These are phyloP conservation scores for Tigriopus californicus DNA, from an alignment of 2,888 invertebrate species.

Conservation along the genomic window DNA sequence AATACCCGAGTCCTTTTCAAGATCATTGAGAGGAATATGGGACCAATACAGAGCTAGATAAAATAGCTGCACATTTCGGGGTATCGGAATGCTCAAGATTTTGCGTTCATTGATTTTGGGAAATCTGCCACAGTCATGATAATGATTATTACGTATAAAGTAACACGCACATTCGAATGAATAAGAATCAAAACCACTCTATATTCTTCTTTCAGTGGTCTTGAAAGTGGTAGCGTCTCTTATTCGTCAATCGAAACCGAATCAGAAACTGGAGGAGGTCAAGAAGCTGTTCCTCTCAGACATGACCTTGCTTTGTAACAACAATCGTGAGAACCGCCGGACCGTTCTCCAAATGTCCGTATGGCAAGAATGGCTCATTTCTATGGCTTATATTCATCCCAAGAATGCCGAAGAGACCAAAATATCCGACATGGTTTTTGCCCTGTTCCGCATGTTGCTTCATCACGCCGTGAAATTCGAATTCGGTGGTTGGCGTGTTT, in stretches of 20 bases:
- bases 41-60: too few species aligned
- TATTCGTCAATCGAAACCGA: conserved; percentile 87
- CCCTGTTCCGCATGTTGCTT: conserved; percentile 84
- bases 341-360: conserved; percentile 99
- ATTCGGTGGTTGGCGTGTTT: conserved; percentile 98
- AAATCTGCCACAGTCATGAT: too few species aligned
- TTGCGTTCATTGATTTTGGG: too few species aligned
- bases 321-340: conserved; percentile 86
- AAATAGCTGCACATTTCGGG: too few species aligned
- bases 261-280: conserved; percentile 70
- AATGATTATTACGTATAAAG: too few species aligned
- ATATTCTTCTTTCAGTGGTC: conserved; percentile 51
- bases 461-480: conserved; percentile 98
- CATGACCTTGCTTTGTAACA: conserved; percentile 92
- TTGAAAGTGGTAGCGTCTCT: conserved; percentile 94
- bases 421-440: conserved; percentile 82
- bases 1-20: neutral
- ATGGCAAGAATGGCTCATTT: conserved; percentile 99
- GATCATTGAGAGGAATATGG: neutral
- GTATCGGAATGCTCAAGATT: too few species aligned
- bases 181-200: too few species aligned
- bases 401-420: conserved; percentile 85
- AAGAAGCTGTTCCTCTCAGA: conserved; percentile 93
- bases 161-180: too few species aligned
- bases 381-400: conserved; percentile 94